Base-by-base conservation (phyloP, 2,113 vertebrate species). In the Nesospiza acunhae region DNA sequence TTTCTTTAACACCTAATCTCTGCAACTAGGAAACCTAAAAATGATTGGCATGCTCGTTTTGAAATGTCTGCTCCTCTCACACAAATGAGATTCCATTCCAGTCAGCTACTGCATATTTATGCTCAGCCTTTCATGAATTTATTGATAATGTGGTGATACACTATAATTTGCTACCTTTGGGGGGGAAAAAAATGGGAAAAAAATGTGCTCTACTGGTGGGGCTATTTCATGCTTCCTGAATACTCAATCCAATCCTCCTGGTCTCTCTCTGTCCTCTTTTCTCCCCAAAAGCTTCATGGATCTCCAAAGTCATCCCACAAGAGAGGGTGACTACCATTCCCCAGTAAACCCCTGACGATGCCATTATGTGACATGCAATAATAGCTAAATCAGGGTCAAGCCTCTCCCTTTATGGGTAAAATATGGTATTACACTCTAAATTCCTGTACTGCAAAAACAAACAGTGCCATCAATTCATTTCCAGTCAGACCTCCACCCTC, bases 21-120 rank as follows among this genome's bases (percentile, higher is more conserved):
- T 70, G 76, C 53, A 93, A 49, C 75, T 79, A 90, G 81, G 90
- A 92, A 95, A 94, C 50, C 75, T 67, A 74, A 46, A 92, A 82
- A 41, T 49, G 55, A 94, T 96, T 95, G 96, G 77, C 89, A 83
- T 56, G 17, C 41, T 86, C 58, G 33, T 87, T 87, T 46, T 81
- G 89, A 95, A 91, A 60, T 69, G 89, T 95, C 95, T 97, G 81
- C 96, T 97, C 72, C 75, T 73, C 59, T 94, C 0, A 0, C 76
- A 96, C 70, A 95, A 96, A 95, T 94, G 97, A 97, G 97, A 97
- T 97, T 97, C 97, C 97, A 94, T 91, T 95, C 96, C 97, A 96
- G 94, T 94, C 84, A 97, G 91, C 93, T 93, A 93, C 96, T 97
- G 91, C 82, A 82, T 96, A 91, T 94, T 91, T 96, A 87, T 89